Conservation (phyloP, 92 coral and sea anemone species). For the Anthopleura xanthogrammica region DNA sequence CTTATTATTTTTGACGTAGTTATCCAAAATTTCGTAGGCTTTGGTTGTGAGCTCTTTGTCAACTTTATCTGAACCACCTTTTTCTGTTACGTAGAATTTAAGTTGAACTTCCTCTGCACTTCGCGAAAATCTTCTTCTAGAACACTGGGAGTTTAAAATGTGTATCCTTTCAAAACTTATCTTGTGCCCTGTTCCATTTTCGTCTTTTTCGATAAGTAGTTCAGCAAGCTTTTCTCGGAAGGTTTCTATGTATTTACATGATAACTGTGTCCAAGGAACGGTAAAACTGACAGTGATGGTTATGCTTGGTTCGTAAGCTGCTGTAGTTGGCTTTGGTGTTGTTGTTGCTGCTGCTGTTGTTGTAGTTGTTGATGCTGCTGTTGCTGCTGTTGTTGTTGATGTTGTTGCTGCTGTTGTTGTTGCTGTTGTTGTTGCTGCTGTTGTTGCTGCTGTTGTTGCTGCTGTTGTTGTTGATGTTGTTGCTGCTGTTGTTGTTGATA, state of each 20-base stretch:
- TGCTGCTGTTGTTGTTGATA: not conserved
- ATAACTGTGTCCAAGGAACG: constrained; percentile 39
- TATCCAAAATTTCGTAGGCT: constrained; percentile 54
- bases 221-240: constrained; percentile 37
- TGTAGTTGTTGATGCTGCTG: not conserved
- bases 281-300: constrained; percentile 9
- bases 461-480: not conserved
- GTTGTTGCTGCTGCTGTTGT: not conserved
- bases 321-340: constrained; percentile 1
- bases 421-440: no score
- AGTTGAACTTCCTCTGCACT: constrained; percentile 54
- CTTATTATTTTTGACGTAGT: constrained; percentile 52
- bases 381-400: no score
- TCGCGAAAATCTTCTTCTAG: not conserved
- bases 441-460: not conserved
- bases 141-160: not conserved
- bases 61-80: constrained; percentile 35
- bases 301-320: constrained; percentile 13
- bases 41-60: constrained; percentile 52
- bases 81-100: constrained; percentile 60
- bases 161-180: not conserved
- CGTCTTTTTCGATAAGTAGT: constrained; percentile 9
- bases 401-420: no score
- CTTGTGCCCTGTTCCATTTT: not conserved
- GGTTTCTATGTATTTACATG: constrained; percentile 20